phyloP scores from a whole-genome alignment of 2,888 invertebrate species.

The Aradus depressus region DNA sequence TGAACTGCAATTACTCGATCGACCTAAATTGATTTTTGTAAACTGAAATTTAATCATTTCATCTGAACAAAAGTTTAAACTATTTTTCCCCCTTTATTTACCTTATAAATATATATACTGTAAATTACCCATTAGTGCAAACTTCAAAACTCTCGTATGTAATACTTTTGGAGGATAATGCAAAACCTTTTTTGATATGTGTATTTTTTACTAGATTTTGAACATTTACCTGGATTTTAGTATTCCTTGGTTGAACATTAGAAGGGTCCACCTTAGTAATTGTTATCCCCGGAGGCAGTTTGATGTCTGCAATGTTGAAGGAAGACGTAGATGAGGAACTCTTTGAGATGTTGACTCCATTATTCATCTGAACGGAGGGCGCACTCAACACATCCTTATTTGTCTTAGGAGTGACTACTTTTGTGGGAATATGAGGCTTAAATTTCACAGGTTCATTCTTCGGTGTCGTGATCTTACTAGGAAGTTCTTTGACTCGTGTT shows the following conservation, averaged over 20 bases:
- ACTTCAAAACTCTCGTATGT: background rate
- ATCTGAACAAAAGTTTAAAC: background rate
- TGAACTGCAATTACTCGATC: no score
- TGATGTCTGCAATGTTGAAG: slow-evolving; percentile 45
- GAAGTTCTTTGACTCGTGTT: background rate
- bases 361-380: slow-evolving; percentile 33
- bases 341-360: slow-evolving; percentile 31
- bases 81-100: background rate
- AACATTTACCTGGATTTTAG: slow-evolving; percentile 20
- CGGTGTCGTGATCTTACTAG: slow-evolving; percentile 6
- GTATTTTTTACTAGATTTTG: background rate
- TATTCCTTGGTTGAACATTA: slow-evolving; percentile 35
- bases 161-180: background rate
- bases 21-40: no score
- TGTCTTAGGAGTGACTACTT: slow-evolving; percentile 11
- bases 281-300: slow-evolving; percentile 67
- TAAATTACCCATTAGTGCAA: background rate
- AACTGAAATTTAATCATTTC: no score
- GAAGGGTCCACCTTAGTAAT: slow-evolving; percentile 42
- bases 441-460: slow-evolving; percentile 12
- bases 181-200: background rate
- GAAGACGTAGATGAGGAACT: slow-evolving; percentile 25
- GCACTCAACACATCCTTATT: slow-evolving; percentile 29
- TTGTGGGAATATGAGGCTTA: slow-evolving; percentile 8
- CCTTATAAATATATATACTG: background rate